These are phyloP conservation scores for Danio aesculapii DNA, from an alignment of 2,797 vertebrate species.

Conservation along the genomic window DNA sequence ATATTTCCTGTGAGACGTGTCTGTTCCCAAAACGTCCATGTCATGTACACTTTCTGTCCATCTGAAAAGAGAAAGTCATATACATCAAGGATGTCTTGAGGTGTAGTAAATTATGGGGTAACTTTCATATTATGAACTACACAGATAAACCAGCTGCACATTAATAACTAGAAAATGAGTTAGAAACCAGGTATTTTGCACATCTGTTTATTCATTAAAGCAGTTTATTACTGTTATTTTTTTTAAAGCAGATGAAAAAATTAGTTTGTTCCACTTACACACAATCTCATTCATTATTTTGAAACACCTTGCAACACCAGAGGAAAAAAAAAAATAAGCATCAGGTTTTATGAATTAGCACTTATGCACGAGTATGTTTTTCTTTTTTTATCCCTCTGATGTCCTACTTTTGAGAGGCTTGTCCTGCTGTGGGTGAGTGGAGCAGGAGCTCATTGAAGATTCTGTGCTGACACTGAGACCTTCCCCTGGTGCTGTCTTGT, in stretches of 20 bases:
- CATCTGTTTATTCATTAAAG: constrained; percentile 5
- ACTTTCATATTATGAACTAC: no score
- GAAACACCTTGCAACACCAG: constrained; percentile 24
- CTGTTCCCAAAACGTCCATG: no score
- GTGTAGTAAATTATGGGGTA: no score
- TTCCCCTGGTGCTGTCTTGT: constrained; percentile 29
- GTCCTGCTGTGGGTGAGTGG: constrained; percentile 23
- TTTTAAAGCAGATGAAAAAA: no score
- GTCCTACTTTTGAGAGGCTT: constrained; percentile 42
- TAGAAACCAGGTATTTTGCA: not conserved
- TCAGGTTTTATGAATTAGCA: constrained; percentile 41
- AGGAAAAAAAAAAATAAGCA: constrained; percentile 20
- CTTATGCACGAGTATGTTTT: constrained; percentile 22
- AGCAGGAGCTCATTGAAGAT: constrained; percentile 36
- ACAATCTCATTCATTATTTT: constrained; percentile 38
- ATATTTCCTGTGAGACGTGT: no score
- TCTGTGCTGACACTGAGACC: constrained; percentile 38
- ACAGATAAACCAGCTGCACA: not conserved
- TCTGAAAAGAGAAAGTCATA: no score
- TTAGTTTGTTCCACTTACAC: constrained; percentile 27
- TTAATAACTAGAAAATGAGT: not conserved
- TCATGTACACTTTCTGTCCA: no score
- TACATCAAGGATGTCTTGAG: no score
- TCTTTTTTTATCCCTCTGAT: constrained; percentile 32
- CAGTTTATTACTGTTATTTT: no score